phyloP scores from a whole-genome alignment of 1,140 invertebrate genomes.

The Nomia melanderi region DNA sequence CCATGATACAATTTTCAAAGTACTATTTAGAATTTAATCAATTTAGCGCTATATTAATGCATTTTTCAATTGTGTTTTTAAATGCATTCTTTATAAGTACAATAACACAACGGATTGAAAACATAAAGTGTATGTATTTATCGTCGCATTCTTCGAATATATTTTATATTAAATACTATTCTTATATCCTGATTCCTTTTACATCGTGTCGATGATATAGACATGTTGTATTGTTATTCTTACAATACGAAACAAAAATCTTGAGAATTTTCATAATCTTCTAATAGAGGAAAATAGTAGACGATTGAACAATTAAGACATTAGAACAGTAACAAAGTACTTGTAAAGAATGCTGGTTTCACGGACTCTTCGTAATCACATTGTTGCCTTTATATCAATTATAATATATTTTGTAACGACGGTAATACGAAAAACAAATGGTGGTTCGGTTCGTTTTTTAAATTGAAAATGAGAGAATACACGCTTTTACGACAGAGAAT shows the following conservation, averaged over 20 bases:
- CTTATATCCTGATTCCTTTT: conserved; percentile 5
- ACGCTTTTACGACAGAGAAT: background rate
- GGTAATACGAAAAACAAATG: background rate
- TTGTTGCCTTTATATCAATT: conserved; percentile 17
- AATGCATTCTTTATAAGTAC: conserved; percentile 69
- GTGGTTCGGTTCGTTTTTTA: background rate
- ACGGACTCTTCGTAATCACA: conserved; percentile 44
- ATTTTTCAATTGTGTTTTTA: conserved; percentile 74
- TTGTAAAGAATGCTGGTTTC: conserved; percentile 62
- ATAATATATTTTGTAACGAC: conserved; percentile 19
- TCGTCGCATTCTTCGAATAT: conserved; percentile 7
- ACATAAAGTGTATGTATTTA: conserved; percentile 21
- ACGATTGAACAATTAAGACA: conserved; percentile 26
- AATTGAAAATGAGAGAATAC: background rate
- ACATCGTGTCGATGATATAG: conserved; percentile 16
- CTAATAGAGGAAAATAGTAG: conserved; percentile 35
- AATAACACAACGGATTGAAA: background rate
- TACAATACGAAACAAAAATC: conserved; percentile 9
- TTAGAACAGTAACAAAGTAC: conserved; percentile 39
- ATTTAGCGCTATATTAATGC: conserved; percentile 74
- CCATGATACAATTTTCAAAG: conserved; percentile 70
- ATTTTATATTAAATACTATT: conserved; percentile 32
- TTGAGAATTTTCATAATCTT: conserved; percentile 7
- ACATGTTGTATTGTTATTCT: conserved; percentile 19
- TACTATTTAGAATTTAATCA: conserved; percentile 77